Base-by-base conservation (phyloP, 2,113 vertebrate genomes). In the Amphiprion percula region DNA sequence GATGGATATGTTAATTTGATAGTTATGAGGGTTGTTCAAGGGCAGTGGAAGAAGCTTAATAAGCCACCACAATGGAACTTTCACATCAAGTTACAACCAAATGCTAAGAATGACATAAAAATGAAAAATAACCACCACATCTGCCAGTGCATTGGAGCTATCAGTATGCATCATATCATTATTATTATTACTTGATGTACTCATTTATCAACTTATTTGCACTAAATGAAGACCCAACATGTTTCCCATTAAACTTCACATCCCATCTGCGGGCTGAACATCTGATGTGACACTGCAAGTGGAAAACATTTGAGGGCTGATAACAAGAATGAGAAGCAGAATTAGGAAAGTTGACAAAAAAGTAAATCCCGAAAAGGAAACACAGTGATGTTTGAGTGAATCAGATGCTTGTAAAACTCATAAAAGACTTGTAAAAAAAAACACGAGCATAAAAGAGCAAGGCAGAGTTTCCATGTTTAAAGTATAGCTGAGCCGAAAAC, bases 401-500 rank as follows among this genome's bases (percentile, higher is more conserved):
- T 65, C 16, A 21, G 49, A 55, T 37, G 46, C 64, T 76, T 66
- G 46, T 44, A 49, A 75, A 83, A 65, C 1, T 26, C 44, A 64
- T 52, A 55, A 70, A 50, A 71, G 56, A 52, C 39, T 52, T 4
- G 8, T 23, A n/a, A 49, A 28, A 75, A 68, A 75, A 68, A 74
- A 55, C 12, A 30, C 26, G 49, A 33, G 17, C 41, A 44, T 44
- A 5, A 23, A 85, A 49, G 41, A 70, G 49, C 2, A 21, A 59
- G 37, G 41, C 26, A 62, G 28, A 46, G 24, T 62, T 67, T 80
- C 52, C 8, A 4, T 28, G 7, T 68, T 63, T 53, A 33, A 72
- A 68, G 71, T 7, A 9, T 15, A 23, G 15, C 65, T 19, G 8
- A 23, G n/a, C 30, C 50, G 58, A 37, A 76, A 76, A 83, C 12